Evolutionary conservation across 2,797 vertebrate genomes (phyloP), one percentile per base, ranked within the genome.

Genomic region (Sebastes nivosus): DNA sequence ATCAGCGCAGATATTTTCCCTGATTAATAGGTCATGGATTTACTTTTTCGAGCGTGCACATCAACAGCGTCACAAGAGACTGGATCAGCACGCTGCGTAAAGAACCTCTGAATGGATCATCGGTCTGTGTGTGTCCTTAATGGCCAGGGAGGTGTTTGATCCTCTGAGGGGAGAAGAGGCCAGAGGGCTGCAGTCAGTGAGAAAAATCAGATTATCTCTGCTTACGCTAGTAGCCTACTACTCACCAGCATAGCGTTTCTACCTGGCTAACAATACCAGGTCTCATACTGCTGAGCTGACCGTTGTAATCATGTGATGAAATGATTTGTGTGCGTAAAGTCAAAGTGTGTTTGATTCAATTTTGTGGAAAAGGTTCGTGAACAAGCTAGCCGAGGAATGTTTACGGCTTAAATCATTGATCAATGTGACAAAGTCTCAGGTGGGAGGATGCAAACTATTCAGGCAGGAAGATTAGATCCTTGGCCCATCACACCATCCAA

Each of bases 121-220:
- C 79, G 50, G 83, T 75, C 66, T 86, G 80, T 80, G 85, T 87
- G 91, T 88, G 78, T 89, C 81, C 58, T 85, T 80, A 84, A 88
- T 78, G 67, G 69, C 52, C 69, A 50, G 65, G 70, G 90, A 95
- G 94, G 95, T 96, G 96, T 97, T 96, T 96, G 96, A 98, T 92
- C 85, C 87, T 80, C 78, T 57, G 55, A 57, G 30, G 87, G 70
- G 77, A 82, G 82, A 78, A 60, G 67, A 77, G 84, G 58, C 77
- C 75, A 67, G 36, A 77, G 79, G 70, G 72, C 76, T 75, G 81
- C 71, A 80, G 87, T 86, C 90, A 85, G 75, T 81, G 90, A 91
- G 85, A 91, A 83, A 90, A 90, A 93, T 87, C 83, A 90, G 88
- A 90, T 93, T 92, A 93, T 88, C 89, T 80, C 81, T 66, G 86